Conservation (phyloP, 2,888 invertebrate species). For the Brachyptera putata region DNA sequence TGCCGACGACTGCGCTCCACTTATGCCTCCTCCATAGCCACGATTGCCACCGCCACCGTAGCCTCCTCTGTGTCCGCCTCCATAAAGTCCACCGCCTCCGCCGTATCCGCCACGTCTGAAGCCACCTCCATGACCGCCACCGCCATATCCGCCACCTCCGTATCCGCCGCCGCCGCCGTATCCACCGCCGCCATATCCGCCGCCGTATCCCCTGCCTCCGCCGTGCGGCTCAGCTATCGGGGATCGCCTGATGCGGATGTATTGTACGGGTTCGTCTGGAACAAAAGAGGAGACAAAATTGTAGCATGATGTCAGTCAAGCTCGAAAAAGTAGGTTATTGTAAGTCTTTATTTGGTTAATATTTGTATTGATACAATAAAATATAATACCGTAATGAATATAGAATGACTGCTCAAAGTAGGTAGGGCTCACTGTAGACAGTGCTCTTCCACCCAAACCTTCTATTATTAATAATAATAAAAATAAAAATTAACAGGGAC, state of each 20-base stretch:
- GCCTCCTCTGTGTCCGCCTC: slow-evolving; percentile 13
- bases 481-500: too few species aligned
- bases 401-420: too few species aligned
- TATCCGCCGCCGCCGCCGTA: background rate
- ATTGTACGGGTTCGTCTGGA: background rate
- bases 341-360: too few species aligned
- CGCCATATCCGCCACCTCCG: slow-evolving; percentile 25
- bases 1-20: slow-evolving; percentile 28
- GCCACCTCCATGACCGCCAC: slow-evolving; percentile 27
- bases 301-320: too few species aligned
- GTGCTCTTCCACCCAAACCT: too few species aligned
- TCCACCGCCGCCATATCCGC: slow-evolving; percentile 1
- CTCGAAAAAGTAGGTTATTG: too few species aligned
- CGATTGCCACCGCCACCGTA: slow-evolving; percentile 26
- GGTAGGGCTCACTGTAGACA: too few species aligned
- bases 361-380: too few species aligned
- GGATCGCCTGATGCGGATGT: background rate
- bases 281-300: too few species aligned
- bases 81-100: background rate
- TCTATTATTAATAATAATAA: too few species aligned
- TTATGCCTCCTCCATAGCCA: slow-evolving; percentile 29
- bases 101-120: slow-evolving; percentile 36
- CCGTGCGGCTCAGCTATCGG: background rate
- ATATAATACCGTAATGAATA: too few species aligned
- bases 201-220: background rate